Base-by-base conservation (phyloP, 2,113 vertebrate species). In the Thunnus maccoyii region DNA sequence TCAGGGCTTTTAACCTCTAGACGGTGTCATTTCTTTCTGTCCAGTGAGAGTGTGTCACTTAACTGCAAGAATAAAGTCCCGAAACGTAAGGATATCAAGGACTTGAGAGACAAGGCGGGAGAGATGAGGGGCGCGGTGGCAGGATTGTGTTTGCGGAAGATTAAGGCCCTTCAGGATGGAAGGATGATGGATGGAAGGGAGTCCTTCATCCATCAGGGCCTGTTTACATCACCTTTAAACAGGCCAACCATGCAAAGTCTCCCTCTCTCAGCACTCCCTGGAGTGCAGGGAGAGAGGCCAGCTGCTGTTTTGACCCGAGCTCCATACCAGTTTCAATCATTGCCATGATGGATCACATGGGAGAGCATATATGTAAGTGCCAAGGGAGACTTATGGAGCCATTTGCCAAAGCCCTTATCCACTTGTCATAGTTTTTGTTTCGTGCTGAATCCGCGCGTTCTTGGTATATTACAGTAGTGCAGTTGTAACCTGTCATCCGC, bases 151-250 rank as follows among this genome's bases (percentile, higher is more conserved):
- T 93, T 93, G 91, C 30, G 12, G 90, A 92, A 92, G 91, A 93
- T 92, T 92, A 93, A 93, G 86, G 80, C 89, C 87, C 85, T 93
- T 92, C 91, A 91, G 88, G 86, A 85, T 72, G 71, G 86, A 91
- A 57, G 84, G 84, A 89, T 92, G 91, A 94, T 89, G 90, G 93
- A 93, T 94, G 86, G 90, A 92, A 3, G 46, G 56, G 46, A 71
- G 78, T 61, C 80, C 84, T 87, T 82, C 92, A 93, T 94, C 92
- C 91, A 91, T 94, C 93, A 94, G 71, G 52, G 77, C 66, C 84
- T 87, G 91, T 93, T 93, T 93, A 90, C 90, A 91, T 92, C 92
- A 93, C 90, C 90, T 89, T 90, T 91, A 88, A 93, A 87, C 85
- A 86, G 88, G 87, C 84, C 73, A 44, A 20, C 51, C 80, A 55